These are phyloP conservation scores for Micromys minutus DNA, from an alignment of 2,113 vertebrate genomes.

Conservation along the genomic window DNA sequence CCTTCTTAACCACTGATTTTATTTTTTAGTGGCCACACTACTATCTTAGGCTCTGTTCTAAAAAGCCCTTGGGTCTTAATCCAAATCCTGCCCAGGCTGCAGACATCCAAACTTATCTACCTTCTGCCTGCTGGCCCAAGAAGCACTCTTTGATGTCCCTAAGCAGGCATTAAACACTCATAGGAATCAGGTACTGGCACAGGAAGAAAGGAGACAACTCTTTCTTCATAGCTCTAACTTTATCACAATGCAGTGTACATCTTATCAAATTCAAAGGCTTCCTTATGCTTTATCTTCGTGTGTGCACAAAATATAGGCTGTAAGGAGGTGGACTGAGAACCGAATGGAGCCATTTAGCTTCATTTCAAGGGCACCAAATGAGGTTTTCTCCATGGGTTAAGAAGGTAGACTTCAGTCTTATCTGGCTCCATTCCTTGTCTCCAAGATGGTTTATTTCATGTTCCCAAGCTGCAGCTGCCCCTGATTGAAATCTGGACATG, in stretches of 20 bases:
- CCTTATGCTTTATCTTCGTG: neutral
- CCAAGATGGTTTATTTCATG: neutral
- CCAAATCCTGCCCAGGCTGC: neutral
- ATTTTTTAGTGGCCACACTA: neutral
- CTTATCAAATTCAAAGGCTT: slow-evolving; percentile 26
- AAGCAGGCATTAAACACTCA: neutral
- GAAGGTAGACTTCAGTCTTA: no score
- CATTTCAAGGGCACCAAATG: neutral
- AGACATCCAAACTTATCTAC: neutral
- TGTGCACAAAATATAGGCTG: neutral
- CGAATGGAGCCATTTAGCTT: neutral
- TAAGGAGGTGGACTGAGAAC: neutral
- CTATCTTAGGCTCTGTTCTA: neutral
- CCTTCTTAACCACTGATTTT: neutral
- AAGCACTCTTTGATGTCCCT: neutral
- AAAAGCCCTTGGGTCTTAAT: neutral
- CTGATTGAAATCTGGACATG: neutral
- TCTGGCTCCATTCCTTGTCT: neutral
- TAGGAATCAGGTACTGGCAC: neutral
- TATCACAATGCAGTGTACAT: neutral
- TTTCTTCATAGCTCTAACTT: neutral
- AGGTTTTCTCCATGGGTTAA: neutral
- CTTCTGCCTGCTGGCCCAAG: neutral
- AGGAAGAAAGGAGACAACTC: neutral
- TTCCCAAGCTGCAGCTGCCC: neutral